These are phyloP conservation scores for Sphaerodactylus townsendi DNA, from an alignment of 2,113 vertebrate species.

Conservation along the genomic window DNA sequence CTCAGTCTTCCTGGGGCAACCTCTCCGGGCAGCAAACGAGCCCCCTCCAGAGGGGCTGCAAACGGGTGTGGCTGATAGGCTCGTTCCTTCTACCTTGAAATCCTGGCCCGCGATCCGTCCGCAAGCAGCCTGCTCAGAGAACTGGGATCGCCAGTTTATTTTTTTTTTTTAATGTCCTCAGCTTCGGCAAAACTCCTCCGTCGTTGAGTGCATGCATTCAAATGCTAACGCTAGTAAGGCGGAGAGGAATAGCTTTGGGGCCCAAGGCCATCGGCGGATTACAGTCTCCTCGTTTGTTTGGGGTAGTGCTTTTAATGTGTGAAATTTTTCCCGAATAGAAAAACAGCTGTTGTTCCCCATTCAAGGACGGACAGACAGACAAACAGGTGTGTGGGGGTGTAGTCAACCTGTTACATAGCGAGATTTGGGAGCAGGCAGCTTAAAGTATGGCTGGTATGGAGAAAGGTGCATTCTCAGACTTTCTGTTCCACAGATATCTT, in stretches of 20 bases:
- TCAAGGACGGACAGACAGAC: not conserved
- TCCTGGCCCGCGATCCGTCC: not conserved
- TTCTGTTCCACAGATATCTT: not conserved
- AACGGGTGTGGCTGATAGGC: not conserved
- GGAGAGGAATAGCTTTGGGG: not conserved
- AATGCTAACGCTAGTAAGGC: not conserved
- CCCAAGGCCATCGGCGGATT: not conserved
- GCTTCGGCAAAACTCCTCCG: conserved; percentile 8
- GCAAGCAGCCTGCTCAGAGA: not conserved
- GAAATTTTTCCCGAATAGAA: not conserved
- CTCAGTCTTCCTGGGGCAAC: not conserved
- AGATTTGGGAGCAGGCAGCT: not conserved
- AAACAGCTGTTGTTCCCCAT: not conserved
- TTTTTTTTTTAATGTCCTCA: not conserved
- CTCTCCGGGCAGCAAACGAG: not conserved
- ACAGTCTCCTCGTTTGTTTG: not conserved
- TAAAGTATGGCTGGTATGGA: not conserved
- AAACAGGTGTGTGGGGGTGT: not conserved
- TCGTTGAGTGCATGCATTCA: not conserved
- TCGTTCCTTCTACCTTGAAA: conserved; percentile 10
- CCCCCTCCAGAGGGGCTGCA: not conserved
- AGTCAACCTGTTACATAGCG: not conserved
- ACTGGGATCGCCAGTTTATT: conserved; percentile 14
- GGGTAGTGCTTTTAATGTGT: not conserved
- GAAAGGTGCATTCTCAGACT: not conserved